A percentile compares a stretch with the other conserved stretches of the same genome.
Evolutionary conservation across 1,140 invertebrate genomes (phyloP).

Genomic region (Mercenaria mercenaria): DNA sequence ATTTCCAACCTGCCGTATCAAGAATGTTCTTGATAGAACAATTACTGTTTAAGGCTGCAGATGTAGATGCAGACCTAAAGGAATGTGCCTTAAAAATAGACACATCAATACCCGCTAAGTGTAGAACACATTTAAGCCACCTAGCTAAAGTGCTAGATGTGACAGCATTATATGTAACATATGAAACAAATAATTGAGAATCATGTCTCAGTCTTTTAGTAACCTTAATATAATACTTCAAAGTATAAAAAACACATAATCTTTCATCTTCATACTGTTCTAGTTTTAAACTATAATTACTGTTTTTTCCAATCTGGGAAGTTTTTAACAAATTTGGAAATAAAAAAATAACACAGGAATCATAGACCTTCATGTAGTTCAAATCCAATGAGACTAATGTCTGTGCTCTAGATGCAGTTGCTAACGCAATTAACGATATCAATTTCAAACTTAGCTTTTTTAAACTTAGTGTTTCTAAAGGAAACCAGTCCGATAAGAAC

Average conservation of each 20-base stretch:
- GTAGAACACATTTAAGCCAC: constrained; percentile 1
- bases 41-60: not conserved
- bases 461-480: constrained; percentile 28
- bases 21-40: constrained; percentile 8
- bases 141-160: constrained; percentile 27
- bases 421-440: constrained; percentile 27
- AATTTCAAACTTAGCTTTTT: constrained; percentile 40
- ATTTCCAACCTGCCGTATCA: constrained; percentile 8
- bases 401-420: constrained; percentile 51
- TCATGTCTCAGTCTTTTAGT: not conserved
- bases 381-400: constrained; percentile 52
- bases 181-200: constrained; percentile 25
- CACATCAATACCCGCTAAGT: constrained; percentile 7
- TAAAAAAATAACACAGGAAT: not conserved
- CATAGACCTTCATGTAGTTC: not conserved
- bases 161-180: constrained; percentile 5
- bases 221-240: not conserved
- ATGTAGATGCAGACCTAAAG: not conserved
- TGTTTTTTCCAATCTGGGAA: not conserved
- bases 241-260: constrained; percentile 51
- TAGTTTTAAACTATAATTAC: not conserved
- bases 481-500: constrained; percentile 34
- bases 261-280: not conserved
- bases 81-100: constrained; percentile 24
- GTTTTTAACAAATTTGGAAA: constrained; percentile 3